These are phyloP conservation scores for Carposina sasakii DNA, from an alignment of 1,140 invertebrate genomes.

Conservation along the genomic window DNA sequence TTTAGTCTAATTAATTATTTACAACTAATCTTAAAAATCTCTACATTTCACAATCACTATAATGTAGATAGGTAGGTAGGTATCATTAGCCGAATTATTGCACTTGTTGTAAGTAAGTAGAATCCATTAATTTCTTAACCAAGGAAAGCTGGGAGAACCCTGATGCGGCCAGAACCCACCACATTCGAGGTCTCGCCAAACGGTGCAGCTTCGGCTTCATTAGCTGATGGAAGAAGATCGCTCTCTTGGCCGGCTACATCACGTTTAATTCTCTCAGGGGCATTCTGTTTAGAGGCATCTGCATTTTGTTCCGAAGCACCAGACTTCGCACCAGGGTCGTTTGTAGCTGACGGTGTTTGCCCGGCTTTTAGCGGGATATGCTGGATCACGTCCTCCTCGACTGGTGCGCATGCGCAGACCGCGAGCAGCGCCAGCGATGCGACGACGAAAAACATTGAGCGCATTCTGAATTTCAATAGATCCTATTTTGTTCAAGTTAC, in stretches of 20 bases:
- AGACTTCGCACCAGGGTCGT: constrained; percentile 38
- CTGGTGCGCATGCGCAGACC: constrained; percentile 50
- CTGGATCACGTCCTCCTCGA: constrained; percentile 48
- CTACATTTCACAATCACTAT: no score
- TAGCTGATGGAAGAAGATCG: constrained; percentile 48
- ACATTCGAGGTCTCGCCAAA: constrained; percentile 46
- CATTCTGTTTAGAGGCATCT: constrained; percentile 38
- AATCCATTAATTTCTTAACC: constrained; percentile 30
- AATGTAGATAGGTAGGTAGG: no score
- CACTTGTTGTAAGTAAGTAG: no score
- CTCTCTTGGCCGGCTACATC: constrained; percentile 48
- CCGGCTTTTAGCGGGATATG: constrained; percentile 52
- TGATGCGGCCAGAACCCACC: constrained; percentile 50
- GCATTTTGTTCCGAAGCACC: constrained; percentile 51
- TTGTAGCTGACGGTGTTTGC: constrained; percentile 59
- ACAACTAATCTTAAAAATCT: no score
- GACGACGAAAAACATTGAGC: constrained; percentile 52
- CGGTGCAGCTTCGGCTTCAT: constrained; percentile 42
- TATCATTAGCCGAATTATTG: no score
- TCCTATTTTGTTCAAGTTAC: constrained; percentile 52
- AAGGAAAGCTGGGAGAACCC: constrained; percentile 54
- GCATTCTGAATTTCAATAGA: constrained; percentile 54
- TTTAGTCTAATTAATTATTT: no score
- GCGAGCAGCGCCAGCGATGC: constrained; percentile 55
- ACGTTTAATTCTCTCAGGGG: constrained; percentile 31